Percentiles rank a stretch among this genome's conserved stretches.
Conservation (phyloP, 2,113 vertebrate genomes). For the Erpornis zantholeuca region DNA sequence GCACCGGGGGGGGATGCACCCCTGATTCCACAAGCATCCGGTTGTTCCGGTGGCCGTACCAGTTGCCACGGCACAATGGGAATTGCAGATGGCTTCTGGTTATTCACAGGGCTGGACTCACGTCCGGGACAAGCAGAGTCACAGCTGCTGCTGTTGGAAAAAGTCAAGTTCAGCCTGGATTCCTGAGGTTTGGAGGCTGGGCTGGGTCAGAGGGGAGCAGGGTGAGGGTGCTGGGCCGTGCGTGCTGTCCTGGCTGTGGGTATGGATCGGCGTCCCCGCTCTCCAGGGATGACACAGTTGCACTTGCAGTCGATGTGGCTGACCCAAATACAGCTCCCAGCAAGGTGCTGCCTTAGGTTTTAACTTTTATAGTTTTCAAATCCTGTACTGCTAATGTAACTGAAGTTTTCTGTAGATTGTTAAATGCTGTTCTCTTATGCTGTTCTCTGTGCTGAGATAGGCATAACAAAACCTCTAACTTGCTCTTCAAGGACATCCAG, state of each 20-base stretch:
- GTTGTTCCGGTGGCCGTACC: neutral
- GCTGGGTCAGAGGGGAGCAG: rapidly evolving
- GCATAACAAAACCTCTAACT: too few relatives aligned
- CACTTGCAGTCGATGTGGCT: neutral
- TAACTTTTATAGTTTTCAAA: too few relatives aligned
- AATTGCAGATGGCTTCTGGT: constrained; percentile 10
- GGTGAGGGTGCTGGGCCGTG: rapidly evolving
- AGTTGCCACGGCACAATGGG: neutral
- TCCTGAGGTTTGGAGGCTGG: neutral
- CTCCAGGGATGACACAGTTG: constrained; percentile 46
- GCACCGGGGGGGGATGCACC: neutral
- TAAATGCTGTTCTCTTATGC: too few relatives aligned
- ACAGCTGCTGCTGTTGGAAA: neutral
- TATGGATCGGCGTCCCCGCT: neutral
- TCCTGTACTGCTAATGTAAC: too few relatives aligned
- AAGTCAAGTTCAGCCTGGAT: neutral
- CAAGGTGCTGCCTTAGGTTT: too few relatives aligned
- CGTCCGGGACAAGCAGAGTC: rapidly evolving
- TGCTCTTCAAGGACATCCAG: too few relatives aligned
- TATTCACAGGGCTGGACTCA: neutral
- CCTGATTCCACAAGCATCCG: neutral
- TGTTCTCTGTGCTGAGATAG: too few relatives aligned
- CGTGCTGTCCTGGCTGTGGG: rapidly evolving
- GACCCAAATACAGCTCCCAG: constrained; percentile 19
- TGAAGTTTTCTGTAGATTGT: too few relatives aligned